Conservation (phyloP, 2,888 invertebrate genomes). For the Erannis defoliaria region DNA sequence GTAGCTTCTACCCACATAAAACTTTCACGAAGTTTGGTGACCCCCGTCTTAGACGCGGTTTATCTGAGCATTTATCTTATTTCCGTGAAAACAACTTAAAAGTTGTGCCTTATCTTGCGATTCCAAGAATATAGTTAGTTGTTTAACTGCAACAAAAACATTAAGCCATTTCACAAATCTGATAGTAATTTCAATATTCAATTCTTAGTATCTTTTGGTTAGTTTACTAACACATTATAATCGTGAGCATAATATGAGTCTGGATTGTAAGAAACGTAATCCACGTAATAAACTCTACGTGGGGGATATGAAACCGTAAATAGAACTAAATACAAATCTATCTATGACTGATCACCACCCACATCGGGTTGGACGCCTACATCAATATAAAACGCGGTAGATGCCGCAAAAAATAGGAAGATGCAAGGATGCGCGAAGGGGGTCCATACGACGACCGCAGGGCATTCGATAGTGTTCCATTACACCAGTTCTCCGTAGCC, state of each 20-base stretch:
- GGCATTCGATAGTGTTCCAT: conserved; percentile 34
- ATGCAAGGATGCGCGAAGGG: conserved; percentile 51
- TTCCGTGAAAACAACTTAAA: conserved; percentile 72
- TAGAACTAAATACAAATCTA: conserved; percentile 43
- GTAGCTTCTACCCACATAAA: conserved; percentile 51
- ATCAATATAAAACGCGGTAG: conserved; percentile 52
- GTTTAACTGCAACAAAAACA: conserved; percentile 17
- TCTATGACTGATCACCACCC: conserved; percentile 72
- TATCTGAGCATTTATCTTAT: conserved; percentile 78
- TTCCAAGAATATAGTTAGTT: conserved; percentile 64
- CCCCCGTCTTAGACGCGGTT: conserved; percentile 57
- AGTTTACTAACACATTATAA: background rate
- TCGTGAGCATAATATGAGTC: background rate
- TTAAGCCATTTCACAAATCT: conserved; percentile 4
- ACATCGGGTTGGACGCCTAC: conserved; percentile 55
- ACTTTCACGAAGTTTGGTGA: conserved; percentile 61
- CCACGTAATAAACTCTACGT: conserved; percentile 65
- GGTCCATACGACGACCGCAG: conserved; percentile 36
- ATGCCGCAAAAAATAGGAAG: conserved; percentile 62
- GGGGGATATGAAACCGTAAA: conserved; percentile 55
- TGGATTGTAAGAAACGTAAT: background rate
- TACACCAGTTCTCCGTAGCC: conserved; percentile 38
- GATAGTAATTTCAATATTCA: background rate
- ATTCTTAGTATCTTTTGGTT: background rate
- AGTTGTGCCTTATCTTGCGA: conserved; percentile 62